Percentiles rank a stretch among this genome's conserved stretches.
Conservation (phyloP, 2,888 invertebrate genomes). For the Apamea epomidion region DNA sequence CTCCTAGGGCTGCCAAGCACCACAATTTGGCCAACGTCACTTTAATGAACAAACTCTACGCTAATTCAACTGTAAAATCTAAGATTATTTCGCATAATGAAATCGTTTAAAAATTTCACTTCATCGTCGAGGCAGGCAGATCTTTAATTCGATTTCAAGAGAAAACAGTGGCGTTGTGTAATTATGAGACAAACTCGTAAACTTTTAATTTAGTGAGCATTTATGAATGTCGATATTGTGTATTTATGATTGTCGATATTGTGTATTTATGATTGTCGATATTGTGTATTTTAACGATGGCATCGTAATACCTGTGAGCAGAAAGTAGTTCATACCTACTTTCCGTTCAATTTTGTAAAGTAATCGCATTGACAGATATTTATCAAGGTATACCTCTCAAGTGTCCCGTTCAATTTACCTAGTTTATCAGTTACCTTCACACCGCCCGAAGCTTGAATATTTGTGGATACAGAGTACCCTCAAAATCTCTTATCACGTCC, state of each 20-base stretch:
- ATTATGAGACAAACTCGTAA: slow-evolving; percentile 42
- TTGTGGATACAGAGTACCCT: slow-evolving; percentile 55
- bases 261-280: slow-evolving; percentile 14
- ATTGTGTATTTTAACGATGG: slow-evolving; percentile 25
- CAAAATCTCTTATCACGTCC: slow-evolving; percentile 70
- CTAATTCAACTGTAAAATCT: slow-evolving; percentile 52
- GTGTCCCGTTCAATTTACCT: slow-evolving; percentile 55
- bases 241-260: slow-evolving; percentile 24
- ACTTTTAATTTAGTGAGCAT: slow-evolving; percentile 26
- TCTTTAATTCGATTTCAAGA: slow-evolving; percentile 47
- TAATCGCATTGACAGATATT: slow-evolving; percentile 27
- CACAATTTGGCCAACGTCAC: slow-evolving; percentile 10
- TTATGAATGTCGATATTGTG: slow-evolving; percentile 19
- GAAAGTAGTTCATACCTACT: slow-evolving; percentile 11
- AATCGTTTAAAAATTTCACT: slow-evolving; percentile 57
- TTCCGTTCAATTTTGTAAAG: slow-evolving; percentile 7
- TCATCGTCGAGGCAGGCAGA: slow-evolving; percentile 35
- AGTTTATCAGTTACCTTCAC: slow-evolving; percentile 65
- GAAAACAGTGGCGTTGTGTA: slow-evolving; percentile 54
- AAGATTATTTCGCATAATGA: slow-evolving; percentile 52
- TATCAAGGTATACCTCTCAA: slow-evolving; percentile 46
- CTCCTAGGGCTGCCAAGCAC: slow-evolving; percentile 25
- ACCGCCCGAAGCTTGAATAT: slow-evolving; percentile 45
- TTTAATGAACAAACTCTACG: slow-evolving; percentile 39
- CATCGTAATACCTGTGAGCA: slow-evolving; percentile 1